phyloP scores from a whole-genome alignment of 1,140 invertebrate species.

The Ceratosolen fusciceps region DNA sequence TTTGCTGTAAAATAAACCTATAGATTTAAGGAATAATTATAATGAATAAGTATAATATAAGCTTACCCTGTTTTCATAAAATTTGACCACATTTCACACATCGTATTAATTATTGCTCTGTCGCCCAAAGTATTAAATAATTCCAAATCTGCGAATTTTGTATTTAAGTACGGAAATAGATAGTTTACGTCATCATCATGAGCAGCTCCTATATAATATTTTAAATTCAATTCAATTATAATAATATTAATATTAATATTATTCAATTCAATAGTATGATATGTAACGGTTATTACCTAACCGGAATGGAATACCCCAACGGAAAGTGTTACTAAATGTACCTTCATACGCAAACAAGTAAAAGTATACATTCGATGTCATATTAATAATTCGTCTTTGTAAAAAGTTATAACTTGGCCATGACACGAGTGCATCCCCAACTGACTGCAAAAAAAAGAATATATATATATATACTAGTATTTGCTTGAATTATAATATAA shows the following conservation, averaged over 20 bases:
- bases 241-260: not conserved
- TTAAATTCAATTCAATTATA: conserved; percentile 1
- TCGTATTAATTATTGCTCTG: conserved; percentile 62
- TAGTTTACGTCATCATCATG: conserved; percentile 72
- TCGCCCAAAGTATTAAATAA: conserved; percentile 60
- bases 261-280: not conserved
- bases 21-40: not conserved
- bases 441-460: conserved; percentile 50
- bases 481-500: too few relatives aligned
- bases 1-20: not conserved
- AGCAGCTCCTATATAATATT: conserved; percentile 60
- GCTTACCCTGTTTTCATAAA: conserved; percentile 69
- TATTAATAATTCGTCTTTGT: conserved; percentile 48
- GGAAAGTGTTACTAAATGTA: conserved; percentile 54
- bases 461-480: not conserved
- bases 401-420: conserved; percentile 55
- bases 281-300: conserved; percentile 54
- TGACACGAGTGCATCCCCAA: conserved; percentile 48
- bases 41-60: not conserved
- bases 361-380: conserved; percentile 59
- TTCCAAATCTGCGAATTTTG: conserved; percentile 37
- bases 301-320: conserved; percentile 26
- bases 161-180: conserved; percentile 63
- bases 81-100: conserved; percentile 69
- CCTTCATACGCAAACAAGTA: conserved; percentile 62